Percentiles rank a stretch among this genome's conserved stretches.
Evolutionary conservation across 2,113 vertebrate genomes (phyloP).

Genomic region (Anoplopoma fimbria): DNA sequence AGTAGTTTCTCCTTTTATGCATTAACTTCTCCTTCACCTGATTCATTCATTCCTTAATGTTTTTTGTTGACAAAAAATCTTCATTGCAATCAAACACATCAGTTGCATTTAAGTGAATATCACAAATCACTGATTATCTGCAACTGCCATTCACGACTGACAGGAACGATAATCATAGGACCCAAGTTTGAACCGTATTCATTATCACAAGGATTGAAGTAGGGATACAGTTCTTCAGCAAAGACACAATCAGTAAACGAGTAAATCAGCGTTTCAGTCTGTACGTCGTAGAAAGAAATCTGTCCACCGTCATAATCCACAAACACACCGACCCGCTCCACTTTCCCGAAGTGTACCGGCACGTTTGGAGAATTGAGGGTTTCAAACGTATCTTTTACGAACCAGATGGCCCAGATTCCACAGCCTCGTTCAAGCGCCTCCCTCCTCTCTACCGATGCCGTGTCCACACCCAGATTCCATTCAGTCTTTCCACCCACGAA

Average conservation of each 20-base stretch:
- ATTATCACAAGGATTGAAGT: slow-evolving; percentile 71
- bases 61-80: not conserved
- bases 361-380: slow-evolving; percentile 17
- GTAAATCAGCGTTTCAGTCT: slow-evolving; percentile 31
- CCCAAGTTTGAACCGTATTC: slow-evolving; percentile 65
- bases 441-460: slow-evolving; percentile 30
- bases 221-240: slow-evolving; percentile 55
- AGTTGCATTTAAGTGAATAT: not conserved
- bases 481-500: slow-evolving; percentile 56
- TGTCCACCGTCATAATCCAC: slow-evolving; percentile 50
- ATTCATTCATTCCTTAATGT: not conserved
- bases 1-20: not conserved
- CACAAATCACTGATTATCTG: not conserved
- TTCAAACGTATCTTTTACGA: slow-evolving; percentile 49
- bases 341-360: slow-evolving; percentile 27
- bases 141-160: not conserved
- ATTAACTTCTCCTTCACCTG: not conserved
- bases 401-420: slow-evolving; percentile 69
- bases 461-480: slow-evolving; percentile 69
- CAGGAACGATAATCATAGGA: slow-evolving; percentile 58
- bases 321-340: slow-evolving; percentile 64
- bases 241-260: slow-evolving; percentile 50
- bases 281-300: slow-evolving; percentile 60
- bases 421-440: not conserved
- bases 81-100: not conserved